Percentiles rank a stretch among this genome's conserved stretches.
Evolutionary conservation across 2,113 vertebrate species (phyloP).

Genomic region (Herpetotheres cachinnans): DNA sequence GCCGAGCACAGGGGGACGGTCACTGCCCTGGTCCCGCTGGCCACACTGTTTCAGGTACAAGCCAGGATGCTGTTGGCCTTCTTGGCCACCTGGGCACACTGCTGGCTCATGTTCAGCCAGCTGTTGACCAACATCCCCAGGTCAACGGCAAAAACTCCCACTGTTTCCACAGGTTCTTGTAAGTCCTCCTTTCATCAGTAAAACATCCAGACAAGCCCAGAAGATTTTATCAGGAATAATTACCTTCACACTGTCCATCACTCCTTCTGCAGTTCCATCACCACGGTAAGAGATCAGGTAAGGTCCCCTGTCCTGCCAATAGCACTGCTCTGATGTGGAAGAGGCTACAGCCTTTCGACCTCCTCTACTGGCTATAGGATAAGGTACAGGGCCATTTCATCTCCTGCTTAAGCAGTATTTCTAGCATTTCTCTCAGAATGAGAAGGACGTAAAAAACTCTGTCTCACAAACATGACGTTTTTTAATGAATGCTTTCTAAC

Average conservation of each 20-base stretch:
- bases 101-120: not conserved
- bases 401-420: not conserved
- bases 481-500: not conserved
- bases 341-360: not conserved
- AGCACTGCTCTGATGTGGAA: not conserved
- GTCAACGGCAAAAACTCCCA: not conserved
- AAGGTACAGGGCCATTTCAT: not conserved
- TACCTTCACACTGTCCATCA: not conserved
- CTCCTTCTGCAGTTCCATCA: not conserved
- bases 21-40: too few species aligned
- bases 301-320: not conserved
- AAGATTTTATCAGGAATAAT: not conserved
- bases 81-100: too few species aligned
- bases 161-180: not conserved
- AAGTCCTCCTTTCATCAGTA: not conserved
- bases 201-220: not conserved
- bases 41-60: too few species aligned
- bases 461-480: not conserved
- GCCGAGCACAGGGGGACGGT: too few species aligned
- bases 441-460: not conserved
- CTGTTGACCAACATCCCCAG: not conserved
- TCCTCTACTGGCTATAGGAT: not conserved
- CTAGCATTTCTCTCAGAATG: not conserved
- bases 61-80: too few species aligned
- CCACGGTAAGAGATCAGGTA: not conserved